Evolutionary conservation across 2,797 vertebrate species (phyloP), one percentile per base, ranked within the genome.

Genomic region (Amblyopsis hoosieri): DNA sequence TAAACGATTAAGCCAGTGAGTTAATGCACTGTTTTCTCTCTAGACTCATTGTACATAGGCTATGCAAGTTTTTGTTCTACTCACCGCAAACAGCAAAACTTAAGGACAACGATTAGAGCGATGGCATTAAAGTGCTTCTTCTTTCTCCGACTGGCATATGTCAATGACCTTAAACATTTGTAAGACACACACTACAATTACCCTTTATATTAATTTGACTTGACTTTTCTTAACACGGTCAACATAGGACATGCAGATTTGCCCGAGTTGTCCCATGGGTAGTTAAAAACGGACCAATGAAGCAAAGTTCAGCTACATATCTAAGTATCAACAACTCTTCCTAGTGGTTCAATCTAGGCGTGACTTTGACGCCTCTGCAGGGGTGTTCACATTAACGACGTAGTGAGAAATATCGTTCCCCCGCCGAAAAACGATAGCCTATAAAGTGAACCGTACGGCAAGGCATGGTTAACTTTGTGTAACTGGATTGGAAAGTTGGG

Each of bases 181-280:
- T 19, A 52, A 61, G 2, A 12, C 54, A 14, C 54, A 4, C 13
- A 56, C 61, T 12, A 42, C 5, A 59, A 54, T n/a, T 23, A 31
- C 63, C 5, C 13, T 42, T 75, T 74, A 64, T 78, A 62, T 79
- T 63, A 7, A 57, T 53, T 23, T 51, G 17, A 62, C 69, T 72
- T n/a, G 23, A 72, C 68, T 0, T 57, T 76, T 15, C 13, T n/a
- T 13, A 14, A 49, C 72, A 70, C 73, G 10, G 17, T 5, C 45
- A 63, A 52, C 60, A 67, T 74, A 68, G 74, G 64, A 74, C 83
- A 17, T 3, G 74, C 64, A 10, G 0, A 4, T 57, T n/a, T 5
- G 31, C 57, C 49, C 37, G 12, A 64, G 42, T 45, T 13, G 53
- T 58, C 37, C 42, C 54, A 17, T 3, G 15, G 51, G 56, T 17